phyloP scores from a whole-genome alignment of 2,888 invertebrate genomes.

The Parnassius mnemosyne region DNA sequence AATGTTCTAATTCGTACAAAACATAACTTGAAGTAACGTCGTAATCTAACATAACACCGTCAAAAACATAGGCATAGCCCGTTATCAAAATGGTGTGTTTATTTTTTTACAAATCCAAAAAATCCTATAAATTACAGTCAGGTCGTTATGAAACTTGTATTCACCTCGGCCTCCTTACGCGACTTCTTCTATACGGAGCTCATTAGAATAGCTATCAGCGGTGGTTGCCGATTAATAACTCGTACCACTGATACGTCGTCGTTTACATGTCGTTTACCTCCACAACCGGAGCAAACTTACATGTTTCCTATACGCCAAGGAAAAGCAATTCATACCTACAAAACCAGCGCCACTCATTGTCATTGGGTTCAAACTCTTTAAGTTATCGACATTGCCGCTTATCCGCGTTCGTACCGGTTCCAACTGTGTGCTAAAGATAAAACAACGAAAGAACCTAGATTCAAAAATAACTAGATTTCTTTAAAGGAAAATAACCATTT shows the following conservation, averaged over 20 bases:
- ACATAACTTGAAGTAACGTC: no score
- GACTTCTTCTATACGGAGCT: constrained; percentile 51
- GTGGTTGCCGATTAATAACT: constrained; percentile 75
- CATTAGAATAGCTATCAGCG: constrained; percentile 80
- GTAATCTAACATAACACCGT: no score
- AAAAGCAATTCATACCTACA: constrained; percentile 43
- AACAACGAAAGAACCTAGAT: constrained; percentile 37
- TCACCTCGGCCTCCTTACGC: constrained; percentile 74
- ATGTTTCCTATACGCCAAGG: constrained; percentile 55
- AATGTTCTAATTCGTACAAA: no score
- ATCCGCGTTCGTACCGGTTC: constrained; percentile 56
- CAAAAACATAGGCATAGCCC: no score
- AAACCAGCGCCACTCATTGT: constrained; percentile 42
- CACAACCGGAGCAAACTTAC: constrained; percentile 45
- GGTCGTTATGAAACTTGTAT: constrained; percentile 45
- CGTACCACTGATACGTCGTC: constrained; percentile 61
- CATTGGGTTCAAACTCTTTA: constrained; percentile 52
- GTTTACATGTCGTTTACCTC: constrained; percentile 78
- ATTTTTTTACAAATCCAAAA: constrained; percentile 11
- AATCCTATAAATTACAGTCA: constrained; percentile 11
- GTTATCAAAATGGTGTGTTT: background rate
- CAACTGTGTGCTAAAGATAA: constrained; percentile 58
- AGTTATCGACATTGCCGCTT: constrained; percentile 63
- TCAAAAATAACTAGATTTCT: constrained; percentile 43
- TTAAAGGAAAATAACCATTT: constrained; percentile 1